phyloP scores from a whole-genome alignment of 2,888 invertebrate species.

The Cyclophora punctaria region DNA sequence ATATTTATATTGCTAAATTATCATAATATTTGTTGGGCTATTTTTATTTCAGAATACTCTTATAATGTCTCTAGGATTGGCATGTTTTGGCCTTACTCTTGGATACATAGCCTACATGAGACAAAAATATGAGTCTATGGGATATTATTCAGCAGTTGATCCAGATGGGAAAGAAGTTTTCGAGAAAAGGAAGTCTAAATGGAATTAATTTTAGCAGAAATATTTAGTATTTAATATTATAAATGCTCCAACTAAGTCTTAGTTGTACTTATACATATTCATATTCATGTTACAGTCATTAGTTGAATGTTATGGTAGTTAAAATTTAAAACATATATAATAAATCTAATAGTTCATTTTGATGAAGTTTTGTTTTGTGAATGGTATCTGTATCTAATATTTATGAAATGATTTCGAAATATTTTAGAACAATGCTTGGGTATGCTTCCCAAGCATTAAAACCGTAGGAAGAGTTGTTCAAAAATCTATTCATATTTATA shows the following conservation, averaged over 20 bases:
- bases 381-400: too few relatives aligned
- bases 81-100: constrained; percentile 82
- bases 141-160: constrained; percentile 86
- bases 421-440: too few relatives aligned
- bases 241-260: too few relatives aligned
- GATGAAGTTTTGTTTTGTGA: too few relatives aligned
- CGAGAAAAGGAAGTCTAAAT: constrained; percentile 84
- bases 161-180: constrained; percentile 85
- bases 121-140: constrained; percentile 83
- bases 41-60: constrained; percentile 83
- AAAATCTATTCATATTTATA: too few relatives aligned
- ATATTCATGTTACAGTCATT: too few relatives aligned
- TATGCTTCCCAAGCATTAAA: too few relatives aligned
- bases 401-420: too few relatives aligned
- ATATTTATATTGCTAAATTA: too few relatives aligned
- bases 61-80: constrained; percentile 88
- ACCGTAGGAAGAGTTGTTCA: too few relatives aligned
- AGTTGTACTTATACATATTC: too few relatives aligned
- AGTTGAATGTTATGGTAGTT: background rate
- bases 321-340: background rate
- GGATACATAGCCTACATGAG: constrained; percentile 92
- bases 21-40: background rate
- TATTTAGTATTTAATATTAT: too few relatives aligned
- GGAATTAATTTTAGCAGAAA: constrained; percentile 69
- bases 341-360: background rate